Percentiles rank a stretch among this genome's conserved stretches.
These are phyloP conservation scores for Phanerotoma sp. DNA, from an alignment of 2,888 invertebrate genomes.

Conservation along the genomic window DNA sequence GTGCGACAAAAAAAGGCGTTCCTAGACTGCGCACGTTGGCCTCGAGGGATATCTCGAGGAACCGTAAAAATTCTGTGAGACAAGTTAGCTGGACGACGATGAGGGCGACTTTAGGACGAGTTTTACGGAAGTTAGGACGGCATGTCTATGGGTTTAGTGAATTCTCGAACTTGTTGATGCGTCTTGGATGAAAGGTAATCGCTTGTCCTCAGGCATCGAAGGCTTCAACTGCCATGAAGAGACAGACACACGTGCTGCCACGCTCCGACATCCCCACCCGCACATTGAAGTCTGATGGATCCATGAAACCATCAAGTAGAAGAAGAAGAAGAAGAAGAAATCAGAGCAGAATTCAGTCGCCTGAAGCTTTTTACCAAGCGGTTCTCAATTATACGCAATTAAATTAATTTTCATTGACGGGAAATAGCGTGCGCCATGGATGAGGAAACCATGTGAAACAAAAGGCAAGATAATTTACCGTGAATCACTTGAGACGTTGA, in stretches of 20 bases:
- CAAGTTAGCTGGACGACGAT: neutral
- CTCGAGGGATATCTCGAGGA: constrained; percentile 3
- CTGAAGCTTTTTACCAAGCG: neutral
- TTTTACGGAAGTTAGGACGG: no score
- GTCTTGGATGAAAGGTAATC: constrained; percentile 50
- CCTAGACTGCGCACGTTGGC: constrained; percentile 21
- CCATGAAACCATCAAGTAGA: no score
- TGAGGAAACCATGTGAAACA: neutral
- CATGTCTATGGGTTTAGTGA: no score
- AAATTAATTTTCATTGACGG: constrained; percentile 10
- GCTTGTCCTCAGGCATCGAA: constrained; percentile 45
- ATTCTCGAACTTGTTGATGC: constrained; percentile 37
- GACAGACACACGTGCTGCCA: constrained; percentile 39
- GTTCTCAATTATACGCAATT: constrained; percentile 13
- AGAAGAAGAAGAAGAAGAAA: no score
- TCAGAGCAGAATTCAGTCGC: constrained; percentile 4
- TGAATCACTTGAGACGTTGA: constrained; percentile 10
- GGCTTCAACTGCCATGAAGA: constrained; percentile 44
- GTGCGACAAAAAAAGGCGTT: constrained; percentile 21
- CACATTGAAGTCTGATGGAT: no score
- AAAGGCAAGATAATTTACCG: neutral
- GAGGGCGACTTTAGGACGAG: no score
- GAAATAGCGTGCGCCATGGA: neutral
- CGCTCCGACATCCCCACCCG: constrained; percentile 48
- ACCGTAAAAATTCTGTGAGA: constrained; percentile 11